A percentile compares a stretch with the other conserved stretches of the same genome.
These are phyloP conservation scores for Aelia acuminata DNA, from an alignment of 2,888 invertebrate species.

Conservation along the genomic window DNA sequence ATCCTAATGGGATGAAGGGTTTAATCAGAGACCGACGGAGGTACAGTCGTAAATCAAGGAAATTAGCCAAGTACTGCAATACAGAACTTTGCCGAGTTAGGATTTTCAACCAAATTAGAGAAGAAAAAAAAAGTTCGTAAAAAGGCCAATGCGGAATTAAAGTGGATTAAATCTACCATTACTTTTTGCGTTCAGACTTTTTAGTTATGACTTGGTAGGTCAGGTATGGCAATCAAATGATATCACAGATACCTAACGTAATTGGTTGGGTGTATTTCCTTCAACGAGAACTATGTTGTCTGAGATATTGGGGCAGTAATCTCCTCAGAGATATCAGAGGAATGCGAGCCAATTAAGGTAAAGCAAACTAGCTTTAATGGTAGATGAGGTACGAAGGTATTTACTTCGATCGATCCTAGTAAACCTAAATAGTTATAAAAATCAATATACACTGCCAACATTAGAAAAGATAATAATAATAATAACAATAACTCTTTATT, in stretches of 20 bases:
- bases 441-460: no score
- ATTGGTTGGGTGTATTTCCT: no score
- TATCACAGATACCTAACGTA: neutral
- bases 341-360: no score
- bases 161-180: neutral
- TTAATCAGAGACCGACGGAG: neutral
- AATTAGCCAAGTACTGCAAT: neutral
- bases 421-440: no score
- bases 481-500: no score
- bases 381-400: no score
- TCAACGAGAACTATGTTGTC: no score
- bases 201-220: neutral
- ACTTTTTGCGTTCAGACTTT: neutral
- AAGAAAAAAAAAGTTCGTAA: neutral
- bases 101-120: neutral
- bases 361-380: no score
- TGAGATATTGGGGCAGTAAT: no score
- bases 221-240: neutral
- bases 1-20: neutral
- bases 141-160: neutral
- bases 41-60: neutral
- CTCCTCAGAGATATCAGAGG: no score
- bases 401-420: no score
- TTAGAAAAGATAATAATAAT: no score
- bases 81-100: neutral